phyloP scores from a whole-genome alignment of 2,797 vertebrate species.

The Falco concolor region DNA sequence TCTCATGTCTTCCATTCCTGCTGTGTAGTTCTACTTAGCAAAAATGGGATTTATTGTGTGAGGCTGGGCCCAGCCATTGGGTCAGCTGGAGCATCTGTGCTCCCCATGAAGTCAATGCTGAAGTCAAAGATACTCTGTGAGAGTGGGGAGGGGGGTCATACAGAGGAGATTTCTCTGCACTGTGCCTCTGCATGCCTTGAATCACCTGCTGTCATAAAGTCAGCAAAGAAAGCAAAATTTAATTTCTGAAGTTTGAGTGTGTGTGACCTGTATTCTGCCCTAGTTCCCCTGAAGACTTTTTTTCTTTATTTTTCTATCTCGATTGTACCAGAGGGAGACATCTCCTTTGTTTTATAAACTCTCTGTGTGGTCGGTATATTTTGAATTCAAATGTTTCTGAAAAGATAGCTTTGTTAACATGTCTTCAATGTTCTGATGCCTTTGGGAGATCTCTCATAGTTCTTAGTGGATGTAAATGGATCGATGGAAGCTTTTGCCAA shows the following conservation, averaged over 20 bases:
- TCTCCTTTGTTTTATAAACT: slow-evolving; percentile 19
- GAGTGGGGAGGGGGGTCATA: accelerated
- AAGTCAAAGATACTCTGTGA: not conserved
- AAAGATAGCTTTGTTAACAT: slow-evolving; percentile 15
- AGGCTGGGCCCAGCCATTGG: not conserved
- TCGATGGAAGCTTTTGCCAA: not conserved
- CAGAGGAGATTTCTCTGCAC: not conserved
- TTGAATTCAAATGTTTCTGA: not conserved
- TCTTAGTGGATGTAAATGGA: not conserved
- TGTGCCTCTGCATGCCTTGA: not conserved
- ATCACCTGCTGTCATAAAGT: not conserved
- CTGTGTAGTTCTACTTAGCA: not conserved
- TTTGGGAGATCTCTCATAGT: not conserved
- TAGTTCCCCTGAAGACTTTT: not conserved
- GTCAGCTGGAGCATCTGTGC: not conserved
- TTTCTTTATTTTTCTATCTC: not conserved
- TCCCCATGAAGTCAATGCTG: not conserved
- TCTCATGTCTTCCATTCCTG: not conserved
- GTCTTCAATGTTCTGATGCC: not conserved
- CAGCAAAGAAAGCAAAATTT: not conserved
- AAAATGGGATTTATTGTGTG: not conserved
- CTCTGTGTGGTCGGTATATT: not conserved
- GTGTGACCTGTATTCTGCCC: not conserved
- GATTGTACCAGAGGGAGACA: not conserved
- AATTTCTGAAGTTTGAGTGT: not conserved